Conservation (phyloP, 92 coral and sea anemone species). For the Palythoa heliodiscus region DNA sequence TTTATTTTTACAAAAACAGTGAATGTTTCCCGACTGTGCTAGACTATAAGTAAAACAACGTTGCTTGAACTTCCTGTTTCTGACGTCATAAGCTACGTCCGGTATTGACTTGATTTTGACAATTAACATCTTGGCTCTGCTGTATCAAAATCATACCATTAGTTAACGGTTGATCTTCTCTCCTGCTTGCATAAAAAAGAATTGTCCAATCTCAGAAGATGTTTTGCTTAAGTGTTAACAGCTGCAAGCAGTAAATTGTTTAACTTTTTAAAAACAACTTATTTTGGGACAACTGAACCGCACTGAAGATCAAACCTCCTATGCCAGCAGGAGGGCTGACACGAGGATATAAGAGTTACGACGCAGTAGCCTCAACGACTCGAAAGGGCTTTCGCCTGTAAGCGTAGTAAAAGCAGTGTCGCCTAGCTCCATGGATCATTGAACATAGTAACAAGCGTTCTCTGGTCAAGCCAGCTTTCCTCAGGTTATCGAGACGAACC, state of each 20-base stretch:
- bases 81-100: conserved; percentile 31
- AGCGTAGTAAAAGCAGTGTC: conserved; percentile 19
- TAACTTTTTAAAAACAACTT: not conserved
- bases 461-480: not conserved
- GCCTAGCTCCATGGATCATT: conserved; percentile 3
- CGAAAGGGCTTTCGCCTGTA: not conserved
- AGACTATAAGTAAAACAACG: not conserved
- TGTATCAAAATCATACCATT: conserved; percentile 3
- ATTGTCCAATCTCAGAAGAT: not conserved
- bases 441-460: conserved; percentile 4
- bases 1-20: not conserved
- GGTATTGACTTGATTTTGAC: not conserved
- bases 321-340: not conserved
- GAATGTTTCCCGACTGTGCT: not conserved
- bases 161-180: not conserved
- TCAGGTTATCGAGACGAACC: not conserved
- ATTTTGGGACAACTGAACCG: not conserved
- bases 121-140: conserved; percentile 2
- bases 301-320: not conserved
- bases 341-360: not conserved
- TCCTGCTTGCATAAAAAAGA: not conserved
- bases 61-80: conserved; percentile 8
- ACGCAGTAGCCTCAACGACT: not conserved
- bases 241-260: not conserved
- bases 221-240: not conserved